Conservation (phyloP, 1,140 invertebrate genomes). For the Aphelinus certus region DNA sequence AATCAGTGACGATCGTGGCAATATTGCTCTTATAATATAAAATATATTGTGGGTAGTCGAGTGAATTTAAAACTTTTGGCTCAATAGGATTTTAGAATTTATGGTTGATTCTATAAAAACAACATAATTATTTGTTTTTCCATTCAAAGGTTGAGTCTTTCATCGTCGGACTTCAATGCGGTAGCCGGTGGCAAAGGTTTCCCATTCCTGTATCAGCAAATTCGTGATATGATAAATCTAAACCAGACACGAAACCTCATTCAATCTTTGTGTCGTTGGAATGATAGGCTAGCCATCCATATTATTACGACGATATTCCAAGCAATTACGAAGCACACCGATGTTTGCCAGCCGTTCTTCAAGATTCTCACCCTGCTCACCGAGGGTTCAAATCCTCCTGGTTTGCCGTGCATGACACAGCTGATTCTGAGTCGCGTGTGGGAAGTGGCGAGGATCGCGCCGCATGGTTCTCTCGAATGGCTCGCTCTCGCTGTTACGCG, state of each 20-base stretch:
- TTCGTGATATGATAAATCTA: slow-evolving; percentile 90
- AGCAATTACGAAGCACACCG: slow-evolving; percentile 88
- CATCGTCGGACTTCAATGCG: slow-evolving; percentile 81
- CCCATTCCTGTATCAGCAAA: slow-evolving; percentile 93
- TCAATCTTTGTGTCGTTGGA: slow-evolving; percentile 89
- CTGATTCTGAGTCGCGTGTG: slow-evolving; percentile 86
- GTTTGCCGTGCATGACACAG: slow-evolving; percentile 88
- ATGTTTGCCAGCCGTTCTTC: slow-evolving; percentile 91
- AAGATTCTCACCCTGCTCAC: slow-evolving; percentile 85
- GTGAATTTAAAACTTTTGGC: no score
- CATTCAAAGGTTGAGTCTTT: slow-evolving; percentile 74
- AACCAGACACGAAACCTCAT: slow-evolving; percentile 92
- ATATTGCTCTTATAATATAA: no score
- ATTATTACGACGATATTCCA: slow-evolving; percentile 90
- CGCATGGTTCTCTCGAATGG: slow-evolving; percentile 92
- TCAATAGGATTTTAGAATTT: no score
- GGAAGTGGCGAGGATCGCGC: slow-evolving; percentile 90
- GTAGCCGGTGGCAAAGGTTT: slow-evolving; percentile 90
- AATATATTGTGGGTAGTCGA: no score
- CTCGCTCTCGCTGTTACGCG: slow-evolving; percentile 81
- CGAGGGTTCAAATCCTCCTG: slow-evolving; percentile 78
- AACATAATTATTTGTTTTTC: slow-evolving; percentile 18
- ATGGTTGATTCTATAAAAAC: no score
- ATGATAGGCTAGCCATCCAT: slow-evolving; percentile 84
- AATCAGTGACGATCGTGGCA: no score